Evolutionary conservation across 2,113 vertebrate species (phyloP).

Genomic region (Rana temporaria): DNA sequence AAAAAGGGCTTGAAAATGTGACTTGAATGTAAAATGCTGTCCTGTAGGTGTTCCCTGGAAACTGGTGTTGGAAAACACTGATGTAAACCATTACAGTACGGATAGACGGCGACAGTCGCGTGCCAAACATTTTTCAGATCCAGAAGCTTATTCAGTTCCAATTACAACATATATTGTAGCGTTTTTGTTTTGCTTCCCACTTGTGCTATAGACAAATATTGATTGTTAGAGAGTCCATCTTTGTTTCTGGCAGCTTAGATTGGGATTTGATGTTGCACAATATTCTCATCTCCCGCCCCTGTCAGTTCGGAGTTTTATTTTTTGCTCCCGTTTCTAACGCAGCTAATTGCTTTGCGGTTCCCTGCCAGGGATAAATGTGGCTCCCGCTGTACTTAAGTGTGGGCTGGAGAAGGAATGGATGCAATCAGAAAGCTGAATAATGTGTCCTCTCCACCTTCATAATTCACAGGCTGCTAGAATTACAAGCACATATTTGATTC

Average conservation of each 20-base stretch:
- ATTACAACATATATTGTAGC: no score
- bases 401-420: conserved; percentile 44
- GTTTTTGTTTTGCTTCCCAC: not conserved
- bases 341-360: conserved; percentile 48
- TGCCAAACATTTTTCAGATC: no score
- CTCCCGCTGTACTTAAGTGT: conserved; percentile 52
- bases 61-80: no score
- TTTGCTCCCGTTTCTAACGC: conserved; percentile 30
- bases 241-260: not conserved
- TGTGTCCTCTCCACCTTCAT: conserved; percentile 56
- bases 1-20: no score
- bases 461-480: conserved; percentile 53
- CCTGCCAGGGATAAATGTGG: conserved; percentile 51
- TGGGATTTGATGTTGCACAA: not conserved
- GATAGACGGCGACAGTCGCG: no score
- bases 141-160: no score
- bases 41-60: no score
- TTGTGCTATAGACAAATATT: no score
- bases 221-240: not conserved
- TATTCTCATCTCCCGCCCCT: not conserved
- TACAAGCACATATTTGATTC: conserved; percentile 52
- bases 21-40: no score
- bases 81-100: no score
- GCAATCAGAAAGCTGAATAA: conserved; percentile 56
- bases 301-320: not conserved